Evolutionary conservation across 2,888 invertebrate species (phyloP).

Genomic region (Glaucopsyche alexis): DNA sequence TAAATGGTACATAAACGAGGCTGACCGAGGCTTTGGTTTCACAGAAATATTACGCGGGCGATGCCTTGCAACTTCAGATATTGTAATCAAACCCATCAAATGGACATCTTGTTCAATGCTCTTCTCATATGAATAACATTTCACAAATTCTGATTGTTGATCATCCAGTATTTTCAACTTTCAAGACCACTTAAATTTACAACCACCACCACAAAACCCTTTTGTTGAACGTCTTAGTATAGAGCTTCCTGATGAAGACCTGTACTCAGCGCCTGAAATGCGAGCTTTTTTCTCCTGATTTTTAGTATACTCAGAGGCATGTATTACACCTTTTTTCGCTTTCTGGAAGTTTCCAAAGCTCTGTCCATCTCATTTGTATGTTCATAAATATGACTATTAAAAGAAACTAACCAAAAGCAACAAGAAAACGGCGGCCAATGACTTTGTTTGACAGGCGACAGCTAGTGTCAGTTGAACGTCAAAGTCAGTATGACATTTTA

Average conservation of each 20-base stretch:
- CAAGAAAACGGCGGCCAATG: too few species aligned
- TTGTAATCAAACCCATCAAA: background rate
- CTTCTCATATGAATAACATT: background rate
- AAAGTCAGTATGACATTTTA: too few species aligned
- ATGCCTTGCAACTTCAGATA: too few species aligned
- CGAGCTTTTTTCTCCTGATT: background rate
- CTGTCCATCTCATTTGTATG: too few species aligned
- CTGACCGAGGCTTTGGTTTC: too few species aligned
- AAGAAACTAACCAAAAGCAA: too few species aligned
- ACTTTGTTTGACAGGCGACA: too few species aligned
- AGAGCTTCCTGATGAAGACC: background rate
- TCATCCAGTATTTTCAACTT: constrained; percentile 12
- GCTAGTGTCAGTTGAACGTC: too few species aligned
- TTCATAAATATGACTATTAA: too few species aligned
- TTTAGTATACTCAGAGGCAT: background rate
- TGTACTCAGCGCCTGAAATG: background rate
- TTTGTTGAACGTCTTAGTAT: constrained; percentile 8
- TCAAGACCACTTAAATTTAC: constrained; percentile 12
- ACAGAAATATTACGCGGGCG: too few species aligned
- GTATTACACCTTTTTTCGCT: constrained; percentile 8
- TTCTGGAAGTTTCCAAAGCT: background rate
- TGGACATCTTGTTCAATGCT: constrained; percentile 18
- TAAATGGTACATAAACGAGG: too few species aligned
- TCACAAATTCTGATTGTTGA: constrained; percentile 3
- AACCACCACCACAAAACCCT: constrained; percentile 14